Conservation (phyloP, 2,797 vertebrate genomes). For the Uromys caudimaculatus region DNA sequence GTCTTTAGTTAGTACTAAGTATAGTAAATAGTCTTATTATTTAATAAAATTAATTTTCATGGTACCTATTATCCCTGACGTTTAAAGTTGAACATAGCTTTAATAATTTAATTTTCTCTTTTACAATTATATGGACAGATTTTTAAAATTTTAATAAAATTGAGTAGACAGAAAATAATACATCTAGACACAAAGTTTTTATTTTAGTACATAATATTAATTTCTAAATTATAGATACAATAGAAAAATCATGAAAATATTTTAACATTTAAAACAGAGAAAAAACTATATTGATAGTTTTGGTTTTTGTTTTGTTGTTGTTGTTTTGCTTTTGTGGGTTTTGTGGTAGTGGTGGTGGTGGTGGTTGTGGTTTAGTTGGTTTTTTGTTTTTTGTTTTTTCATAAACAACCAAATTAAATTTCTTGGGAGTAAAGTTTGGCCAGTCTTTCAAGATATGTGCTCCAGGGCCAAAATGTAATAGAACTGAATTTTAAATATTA, state of each 20-base stretch:
- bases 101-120: conserved; percentile 11
- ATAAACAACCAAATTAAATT: conserved; percentile 36
- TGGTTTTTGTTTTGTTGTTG: not conserved
- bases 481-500: not conserved
- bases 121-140: conserved; percentile 30
- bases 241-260: conserved; percentile 38
- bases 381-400: not conserved
- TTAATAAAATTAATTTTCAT: conserved; percentile 45
- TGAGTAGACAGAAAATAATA: conserved; percentile 54
- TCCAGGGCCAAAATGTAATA: not conserved
- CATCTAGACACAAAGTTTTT: not conserved
- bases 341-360: not conserved
- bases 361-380: not conserved
- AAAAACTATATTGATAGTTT: conserved; percentile 56
- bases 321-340: not conserved
- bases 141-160: conserved; percentile 37
- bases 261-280: conserved; percentile 32
- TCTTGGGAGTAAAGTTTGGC: not conserved
- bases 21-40: conserved; percentile 30
- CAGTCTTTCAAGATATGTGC: not conserved
- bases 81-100: conserved; percentile 46
- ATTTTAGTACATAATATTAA: conserved; percentile 58
- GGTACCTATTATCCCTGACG: conserved; percentile 15
- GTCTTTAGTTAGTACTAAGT: conserved; percentile 53
- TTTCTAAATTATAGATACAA: conserved; percentile 38